Percentiles rank a stretch among this genome's conserved stretches.
These are phyloP conservation scores for Apogon talboti DNA, from an alignment of 2,797 vertebrate species.

Conservation along the genomic window DNA sequence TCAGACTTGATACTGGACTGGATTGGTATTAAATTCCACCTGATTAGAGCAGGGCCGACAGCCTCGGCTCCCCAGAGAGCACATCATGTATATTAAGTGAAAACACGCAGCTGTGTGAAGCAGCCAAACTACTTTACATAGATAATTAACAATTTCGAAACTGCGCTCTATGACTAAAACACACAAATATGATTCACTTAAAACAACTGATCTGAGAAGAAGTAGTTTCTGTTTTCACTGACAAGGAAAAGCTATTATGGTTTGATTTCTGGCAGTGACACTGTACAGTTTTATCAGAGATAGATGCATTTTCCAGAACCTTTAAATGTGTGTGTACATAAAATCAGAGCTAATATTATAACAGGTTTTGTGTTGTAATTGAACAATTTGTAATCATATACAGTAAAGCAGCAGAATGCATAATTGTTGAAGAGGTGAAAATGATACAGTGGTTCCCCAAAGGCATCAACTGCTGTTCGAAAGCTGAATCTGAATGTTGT, in stretches of 20 bases:
- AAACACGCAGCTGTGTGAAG: constrained; percentile 36
- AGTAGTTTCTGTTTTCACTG: constrained; percentile 22
- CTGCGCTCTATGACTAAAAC: constrained; percentile 48
- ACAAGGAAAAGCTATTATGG: constrained; percentile 4
- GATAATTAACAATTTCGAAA: constrained; percentile 43
- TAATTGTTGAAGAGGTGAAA: no score
- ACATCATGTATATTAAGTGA: constrained; percentile 18
- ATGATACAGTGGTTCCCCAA: no score
- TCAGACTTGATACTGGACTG: not conserved
- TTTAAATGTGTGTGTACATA: no score
- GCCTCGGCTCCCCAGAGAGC: not conserved
- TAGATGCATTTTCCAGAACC: not conserved
- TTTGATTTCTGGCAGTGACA: constrained; percentile 4
- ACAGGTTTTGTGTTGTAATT: no score
- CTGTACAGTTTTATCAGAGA: not conserved
- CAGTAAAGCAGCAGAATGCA: no score
- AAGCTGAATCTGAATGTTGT: no score
- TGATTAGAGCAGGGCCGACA: not conserved
- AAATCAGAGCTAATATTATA: no score
- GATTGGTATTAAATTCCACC: not conserved
- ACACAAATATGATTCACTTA: constrained; percentile 27
- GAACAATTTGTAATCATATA: no score
- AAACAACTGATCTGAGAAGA: constrained; percentile 16
- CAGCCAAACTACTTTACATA: constrained; percentile 8
- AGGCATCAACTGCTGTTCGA: no score